Evolutionary conservation across 1,140 invertebrate genomes (phyloP).

Genomic region (Formica selysi): DNA sequence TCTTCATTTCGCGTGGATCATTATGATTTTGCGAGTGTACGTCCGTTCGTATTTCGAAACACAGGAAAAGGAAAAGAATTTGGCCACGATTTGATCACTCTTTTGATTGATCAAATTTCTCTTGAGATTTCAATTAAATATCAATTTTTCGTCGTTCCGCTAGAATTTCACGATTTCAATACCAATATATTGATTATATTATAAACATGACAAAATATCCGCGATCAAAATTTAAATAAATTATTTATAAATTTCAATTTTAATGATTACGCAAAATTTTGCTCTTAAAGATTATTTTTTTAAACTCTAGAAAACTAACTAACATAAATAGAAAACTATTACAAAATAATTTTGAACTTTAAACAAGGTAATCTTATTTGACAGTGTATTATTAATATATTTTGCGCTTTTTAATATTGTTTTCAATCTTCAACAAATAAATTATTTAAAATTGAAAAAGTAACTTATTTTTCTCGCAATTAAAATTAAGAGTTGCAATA

Average conservation of each 20-base stretch:
- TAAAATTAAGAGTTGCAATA: not conserved
- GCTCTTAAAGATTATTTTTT: conserved; percentile 14
- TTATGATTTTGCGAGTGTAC: not conserved
- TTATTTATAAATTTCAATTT: conserved; percentile 17
- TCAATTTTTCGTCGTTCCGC: not conserved
- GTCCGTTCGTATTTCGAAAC: not conserved
- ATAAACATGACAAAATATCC: not conserved
- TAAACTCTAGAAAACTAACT: not conserved
- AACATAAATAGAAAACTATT: not conserved
- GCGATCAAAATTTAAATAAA: not conserved
- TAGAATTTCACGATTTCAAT: not conserved
- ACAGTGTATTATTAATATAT: not conserved
- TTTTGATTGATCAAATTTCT: not conserved
- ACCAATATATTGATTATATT: not conserved
- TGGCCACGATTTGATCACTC: not conserved
- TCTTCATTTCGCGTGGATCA: conserved; percentile 22
- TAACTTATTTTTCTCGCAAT: not conserved
- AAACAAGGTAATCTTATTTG: not conserved
- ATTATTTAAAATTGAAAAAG: not conserved
- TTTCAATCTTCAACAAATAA: not conserved
- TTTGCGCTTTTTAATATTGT: not conserved
- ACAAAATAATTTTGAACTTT: not conserved
- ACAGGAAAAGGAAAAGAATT: not conserved
- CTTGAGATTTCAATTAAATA: not conserved
- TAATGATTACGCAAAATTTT: not conserved